Percentiles rank a stretch among this genome's conserved stretches.
Evolutionary conservation across 2,888 invertebrate species (phyloP).

Genomic region (Acronicta alni): DNA sequence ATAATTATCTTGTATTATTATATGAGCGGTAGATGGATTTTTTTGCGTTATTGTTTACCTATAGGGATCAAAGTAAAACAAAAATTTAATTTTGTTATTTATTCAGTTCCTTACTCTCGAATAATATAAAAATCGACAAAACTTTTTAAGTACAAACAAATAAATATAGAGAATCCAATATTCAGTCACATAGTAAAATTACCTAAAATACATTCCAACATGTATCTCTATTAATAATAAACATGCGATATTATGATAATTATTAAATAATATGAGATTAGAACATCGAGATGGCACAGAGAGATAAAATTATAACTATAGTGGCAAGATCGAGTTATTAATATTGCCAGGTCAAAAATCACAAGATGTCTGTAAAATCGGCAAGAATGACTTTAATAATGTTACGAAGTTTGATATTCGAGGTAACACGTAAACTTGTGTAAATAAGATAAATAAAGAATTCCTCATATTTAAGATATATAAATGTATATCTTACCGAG

Average conservation of each 20-base stretch:
- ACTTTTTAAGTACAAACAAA: slow-evolving; percentile 83
- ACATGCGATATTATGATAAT: slow-evolving; percentile 56
- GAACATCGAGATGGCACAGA: slow-evolving; percentile 59
- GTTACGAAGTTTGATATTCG: slow-evolving; percentile 35
- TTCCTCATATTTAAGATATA: slow-evolving; percentile 55
- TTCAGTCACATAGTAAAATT: slow-evolving; percentile 78
- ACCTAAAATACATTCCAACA: slow-evolving; percentile 56
- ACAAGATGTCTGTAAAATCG: slow-evolving; percentile 22
- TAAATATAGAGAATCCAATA: slow-evolving; percentile 73
- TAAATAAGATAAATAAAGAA: slow-evolving; percentile 47
- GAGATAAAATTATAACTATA: slow-evolving; percentile 51
- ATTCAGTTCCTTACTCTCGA: slow-evolving; percentile 55
- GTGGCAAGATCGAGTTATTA: slow-evolving; percentile 48
- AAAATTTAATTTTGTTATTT: slow-evolving; percentile 53
- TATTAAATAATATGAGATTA: slow-evolving; percentile 52
- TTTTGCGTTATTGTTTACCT: background rate
- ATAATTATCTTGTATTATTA: too few relatives aligned
- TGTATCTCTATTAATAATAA: slow-evolving; percentile 52
- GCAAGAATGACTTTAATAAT: slow-evolving; percentile 25
- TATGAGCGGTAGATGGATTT: too few relatives aligned
- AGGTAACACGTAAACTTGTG: slow-evolving; percentile 41
- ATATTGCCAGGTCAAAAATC: slow-evolving; percentile 44
- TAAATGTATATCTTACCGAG: slow-evolving; percentile 55
- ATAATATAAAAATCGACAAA: slow-evolving; percentile 71
- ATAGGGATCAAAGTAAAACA: slow-evolving; percentile 40